phyloP scores from a whole-genome alignment of 2,888 invertebrate species.

The Megamerina dolium region DNA sequence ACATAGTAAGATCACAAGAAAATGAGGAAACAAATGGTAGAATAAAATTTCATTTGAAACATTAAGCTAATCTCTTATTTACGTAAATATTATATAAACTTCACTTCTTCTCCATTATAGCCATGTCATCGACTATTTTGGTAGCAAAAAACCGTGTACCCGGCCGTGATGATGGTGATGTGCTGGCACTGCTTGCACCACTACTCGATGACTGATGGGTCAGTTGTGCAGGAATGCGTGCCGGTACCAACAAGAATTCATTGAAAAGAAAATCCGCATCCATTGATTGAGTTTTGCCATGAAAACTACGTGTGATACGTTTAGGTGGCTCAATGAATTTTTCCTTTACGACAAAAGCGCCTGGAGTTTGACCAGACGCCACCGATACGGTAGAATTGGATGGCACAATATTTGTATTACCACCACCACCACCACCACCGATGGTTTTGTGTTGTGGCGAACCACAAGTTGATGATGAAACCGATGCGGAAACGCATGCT shows the following conservation, averaged over 20 bases:
- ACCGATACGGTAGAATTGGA: constrained; percentile 9
- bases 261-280: constrained; percentile 43
- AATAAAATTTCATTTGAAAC: too few relatives aligned
- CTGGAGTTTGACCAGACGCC: constrained; percentile 33
- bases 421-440: not conserved
- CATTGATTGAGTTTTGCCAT: constrained; percentile 45
- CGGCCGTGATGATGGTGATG: constrained; percentile 27
- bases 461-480: constrained; percentile 16
- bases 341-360: constrained; percentile 51
- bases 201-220: constrained; percentile 21
- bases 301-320: constrained; percentile 50
- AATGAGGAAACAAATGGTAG: too few relatives aligned
- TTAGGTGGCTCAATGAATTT: constrained; percentile 53
- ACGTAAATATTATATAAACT: too few relatives aligned
- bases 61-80: too few relatives aligned
- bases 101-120: constrained; percentile 5
- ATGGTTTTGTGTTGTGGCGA: constrained; percentile 28
- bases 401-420: constrained; percentile 1
- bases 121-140: constrained; percentile 29
- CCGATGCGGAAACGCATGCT: constrained; percentile 14
- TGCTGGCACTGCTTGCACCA: constrained; percentile 23
- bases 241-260: constrained; percentile 39
- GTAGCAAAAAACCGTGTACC: constrained; percentile 28
- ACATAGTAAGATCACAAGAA: too few relatives aligned
- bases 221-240: constrained; percentile 21